These are phyloP conservation scores for Cardinalis cardinalis DNA, from an alignment of 2,113 vertebrate genomes.

Conservation along the genomic window DNA sequence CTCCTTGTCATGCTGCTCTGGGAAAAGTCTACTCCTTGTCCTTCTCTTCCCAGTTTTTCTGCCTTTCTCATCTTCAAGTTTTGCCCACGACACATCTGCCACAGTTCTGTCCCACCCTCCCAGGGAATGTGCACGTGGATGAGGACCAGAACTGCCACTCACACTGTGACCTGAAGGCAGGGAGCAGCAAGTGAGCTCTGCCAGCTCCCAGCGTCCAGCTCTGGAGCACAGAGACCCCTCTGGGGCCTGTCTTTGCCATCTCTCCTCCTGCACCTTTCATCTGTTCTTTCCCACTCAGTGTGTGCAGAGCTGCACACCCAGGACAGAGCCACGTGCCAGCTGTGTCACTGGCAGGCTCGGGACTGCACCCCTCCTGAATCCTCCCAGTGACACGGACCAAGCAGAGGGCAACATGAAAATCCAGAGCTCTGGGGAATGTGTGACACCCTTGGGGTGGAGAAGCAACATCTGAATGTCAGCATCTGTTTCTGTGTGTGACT, in stretches of 20 bases:
- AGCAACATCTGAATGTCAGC: not conserved
- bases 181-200: not conserved
- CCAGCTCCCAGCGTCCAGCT: not conserved
- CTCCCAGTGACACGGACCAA: not conserved
- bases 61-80: not conserved
- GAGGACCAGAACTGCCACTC: not conserved
- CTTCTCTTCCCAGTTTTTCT: not conserved
- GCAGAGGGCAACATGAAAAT: not conserved
- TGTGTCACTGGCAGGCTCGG: not conserved
- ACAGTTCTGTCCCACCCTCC: not conserved
- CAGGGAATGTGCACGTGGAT: not conserved
- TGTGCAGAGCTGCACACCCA: not conserved
- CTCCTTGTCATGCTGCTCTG: not conserved
- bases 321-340: not conserved
- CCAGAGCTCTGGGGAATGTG: not conserved
- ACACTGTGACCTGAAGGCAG: not conserved
- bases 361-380: not conserved
- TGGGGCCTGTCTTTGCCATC: not conserved
- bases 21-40: not conserved
- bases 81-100: not conserved
- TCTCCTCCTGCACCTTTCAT: not conserved
- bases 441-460: not conserved
- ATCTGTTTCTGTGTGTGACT: slow-evolving; percentile 29
- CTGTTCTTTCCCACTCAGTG: not conserved
- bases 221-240: not conserved